These are phyloP conservation scores for Spea bombifrons DNA, from an alignment of 2,113 vertebrate species.

Conservation along the genomic window DNA sequence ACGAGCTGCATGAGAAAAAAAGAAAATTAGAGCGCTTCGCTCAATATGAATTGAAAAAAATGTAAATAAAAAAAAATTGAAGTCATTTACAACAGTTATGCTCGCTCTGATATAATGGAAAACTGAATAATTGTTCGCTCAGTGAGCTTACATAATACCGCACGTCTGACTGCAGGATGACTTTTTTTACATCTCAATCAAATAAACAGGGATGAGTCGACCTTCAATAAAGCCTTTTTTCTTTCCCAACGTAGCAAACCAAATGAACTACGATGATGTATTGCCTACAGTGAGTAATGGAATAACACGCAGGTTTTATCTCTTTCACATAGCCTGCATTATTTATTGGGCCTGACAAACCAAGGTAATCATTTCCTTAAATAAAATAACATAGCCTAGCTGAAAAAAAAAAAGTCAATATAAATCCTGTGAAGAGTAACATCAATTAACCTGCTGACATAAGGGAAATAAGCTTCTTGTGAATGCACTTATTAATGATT, in stretches of 20 bases:
- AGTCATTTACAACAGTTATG: too few species aligned
- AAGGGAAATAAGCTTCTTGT: conserved; percentile 22
- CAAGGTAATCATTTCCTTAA: conserved; percentile 37
- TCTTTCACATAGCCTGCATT: conserved; percentile 34
- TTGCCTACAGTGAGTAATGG: conserved; percentile 16
- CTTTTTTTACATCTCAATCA: too few species aligned
- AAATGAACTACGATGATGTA: conserved; percentile 27
- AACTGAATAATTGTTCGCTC: too few species aligned
- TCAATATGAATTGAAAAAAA: too few species aligned
- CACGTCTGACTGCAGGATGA: too few species aligned
- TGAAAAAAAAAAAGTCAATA: conserved; percentile 24
- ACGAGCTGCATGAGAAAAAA: too few species aligned
- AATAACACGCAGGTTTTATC: conserved; percentile 24
- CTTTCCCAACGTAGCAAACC: conserved; percentile 11
- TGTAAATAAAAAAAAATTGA: too few species aligned
- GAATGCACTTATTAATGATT: conserved; percentile 29
- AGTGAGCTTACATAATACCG: too few species aligned
- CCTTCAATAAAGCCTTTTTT: background rate
- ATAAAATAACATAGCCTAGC: conserved; percentile 33
- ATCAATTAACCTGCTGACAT: conserved; percentile 32
- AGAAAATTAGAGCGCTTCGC: too few species aligned
- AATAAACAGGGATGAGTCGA: background rate
- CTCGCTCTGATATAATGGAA: too few species aligned
- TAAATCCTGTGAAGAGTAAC: conserved; percentile 41
- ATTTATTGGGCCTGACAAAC: conserved; percentile 27